A percentile compares a stretch with the other conserved stretches of the same genome.
These are phyloP conservation scores for Agriopis marginaria DNA, from an alignment of 2,888 invertebrate species.

Conservation along the genomic window DNA sequence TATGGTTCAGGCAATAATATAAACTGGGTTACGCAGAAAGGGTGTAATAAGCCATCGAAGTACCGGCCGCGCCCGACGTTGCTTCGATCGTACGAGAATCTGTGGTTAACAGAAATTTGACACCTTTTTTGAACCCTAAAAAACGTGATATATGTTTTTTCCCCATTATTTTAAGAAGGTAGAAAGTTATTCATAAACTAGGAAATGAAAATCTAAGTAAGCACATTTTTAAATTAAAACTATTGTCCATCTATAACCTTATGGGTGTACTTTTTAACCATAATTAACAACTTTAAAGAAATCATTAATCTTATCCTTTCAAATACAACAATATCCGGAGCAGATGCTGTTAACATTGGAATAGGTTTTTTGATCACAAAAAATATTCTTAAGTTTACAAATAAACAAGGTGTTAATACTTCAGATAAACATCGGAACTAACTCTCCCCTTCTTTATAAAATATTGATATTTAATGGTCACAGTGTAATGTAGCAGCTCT, in stretches of 20 bases:
- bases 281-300: conserved; percentile 50
- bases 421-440: conserved; percentile 76
- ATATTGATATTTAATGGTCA: conserved; percentile 84
- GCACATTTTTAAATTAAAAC: not conserved
- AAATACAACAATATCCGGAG: conserved; percentile 59
- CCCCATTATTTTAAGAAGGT: no score
- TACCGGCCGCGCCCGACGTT: no score
- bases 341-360: conserved; percentile 71
- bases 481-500: conserved; percentile 80
- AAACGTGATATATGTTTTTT: no score
- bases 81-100: no score
- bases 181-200: not conserved
- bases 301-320: conserved; percentile 61
- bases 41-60: no score
- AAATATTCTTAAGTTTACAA: conserved; percentile 62
- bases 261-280: conserved; percentile 27
- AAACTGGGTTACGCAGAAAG: no score
- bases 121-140: no score
- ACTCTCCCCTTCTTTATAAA: conserved; percentile 75
- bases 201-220: no score
- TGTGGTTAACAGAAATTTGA: no score
- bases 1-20: no score
- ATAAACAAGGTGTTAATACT: conserved; percentile 84
- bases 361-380: conserved; percentile 63
- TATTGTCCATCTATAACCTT: not conserved